phyloP scores from a whole-genome alignment of 2,113 vertebrate genomes.

The Daubentonia madagascariensis region DNA sequence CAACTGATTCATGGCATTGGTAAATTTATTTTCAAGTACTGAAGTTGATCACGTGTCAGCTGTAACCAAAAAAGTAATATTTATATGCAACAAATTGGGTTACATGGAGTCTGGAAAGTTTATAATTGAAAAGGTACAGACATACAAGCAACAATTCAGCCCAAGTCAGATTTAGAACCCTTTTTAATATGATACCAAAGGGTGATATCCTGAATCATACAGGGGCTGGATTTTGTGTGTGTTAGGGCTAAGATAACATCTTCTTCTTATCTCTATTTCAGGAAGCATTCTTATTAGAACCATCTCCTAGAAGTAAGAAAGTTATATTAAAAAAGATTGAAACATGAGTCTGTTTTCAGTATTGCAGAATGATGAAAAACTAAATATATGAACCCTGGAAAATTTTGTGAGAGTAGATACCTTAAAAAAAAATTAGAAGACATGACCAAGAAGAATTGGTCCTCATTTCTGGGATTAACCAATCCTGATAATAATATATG shows the following conservation, averaged over 20 bases:
- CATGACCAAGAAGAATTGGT: not conserved
- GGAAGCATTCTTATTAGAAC: slow-evolving; percentile 61
- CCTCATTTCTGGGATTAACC: not conserved
- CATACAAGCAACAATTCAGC: not conserved
- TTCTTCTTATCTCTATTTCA: slow-evolving; percentile 41
- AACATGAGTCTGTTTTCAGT: slow-evolving; percentile 33
- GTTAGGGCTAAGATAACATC: slow-evolving; percentile 24
- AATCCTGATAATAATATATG: not conserved
- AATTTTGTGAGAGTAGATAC: not conserved
- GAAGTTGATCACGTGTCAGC: not conserved
- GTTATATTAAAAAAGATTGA: slow-evolving; percentile 62
- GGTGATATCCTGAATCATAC: not conserved
- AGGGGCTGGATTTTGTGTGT: not conserved
- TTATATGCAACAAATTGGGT: not conserved
- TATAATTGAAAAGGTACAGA: not conserved
- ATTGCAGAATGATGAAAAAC: slow-evolving; percentile 15
- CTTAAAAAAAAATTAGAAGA: slow-evolving; percentile 23
- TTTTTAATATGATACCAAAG: not conserved
- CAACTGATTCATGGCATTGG: not conserved
- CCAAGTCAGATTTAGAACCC: not conserved
- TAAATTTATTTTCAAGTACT: not conserved
- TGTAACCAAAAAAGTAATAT: not conserved
- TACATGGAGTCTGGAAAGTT: not conserved
- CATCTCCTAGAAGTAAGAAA: slow-evolving; percentile 55
- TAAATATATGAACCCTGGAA: not conserved